phyloP scores from a whole-genome alignment of 2,113 vertebrate species.

The Lanius collurio region DNA sequence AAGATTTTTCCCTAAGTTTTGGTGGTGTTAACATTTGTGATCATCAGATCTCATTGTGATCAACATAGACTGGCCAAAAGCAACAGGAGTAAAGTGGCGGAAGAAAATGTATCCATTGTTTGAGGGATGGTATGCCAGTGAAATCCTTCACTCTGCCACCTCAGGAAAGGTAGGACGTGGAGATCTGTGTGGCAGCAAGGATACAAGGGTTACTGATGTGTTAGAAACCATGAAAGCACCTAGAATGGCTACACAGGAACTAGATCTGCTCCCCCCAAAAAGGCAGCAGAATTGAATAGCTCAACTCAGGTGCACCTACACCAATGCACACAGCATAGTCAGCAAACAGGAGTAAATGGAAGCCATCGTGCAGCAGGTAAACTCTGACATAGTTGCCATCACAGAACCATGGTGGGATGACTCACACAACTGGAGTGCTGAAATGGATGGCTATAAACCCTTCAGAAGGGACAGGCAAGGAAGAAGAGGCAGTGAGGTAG shows the following conservation, averaged over 20 bases:
- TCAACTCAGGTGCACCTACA: background rate
- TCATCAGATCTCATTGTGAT: background rate
- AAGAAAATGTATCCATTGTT: background rate
- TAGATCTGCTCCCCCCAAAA: background rate
- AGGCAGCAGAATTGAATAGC: background rate
- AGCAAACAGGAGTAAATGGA: background rate
- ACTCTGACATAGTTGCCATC: rapidly evolving
- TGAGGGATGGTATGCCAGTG: rapidly evolving
- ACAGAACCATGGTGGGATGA: background rate
- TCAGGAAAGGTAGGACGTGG: background rate
- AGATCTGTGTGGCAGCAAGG: background rate
- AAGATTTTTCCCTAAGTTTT: background rate
- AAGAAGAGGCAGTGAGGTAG: background rate
- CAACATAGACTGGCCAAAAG: background rate
- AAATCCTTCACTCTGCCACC: background rate
- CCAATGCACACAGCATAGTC: background rate
- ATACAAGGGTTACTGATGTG: background rate
- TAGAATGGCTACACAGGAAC: background rate
- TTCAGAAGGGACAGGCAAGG: background rate
- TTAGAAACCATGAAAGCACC: background rate
- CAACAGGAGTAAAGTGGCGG: background rate
- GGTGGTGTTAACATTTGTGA: background rate
- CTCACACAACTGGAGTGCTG: background rate
- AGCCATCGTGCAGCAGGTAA: background rate
- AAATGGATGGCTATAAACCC: background rate